A percentile compares a stretch with the other conserved stretches of the same genome.
Evolutionary conservation across 2,888 invertebrate genomes (phyloP).

Genomic region (Scotopteryx bipunctaria): DNA sequence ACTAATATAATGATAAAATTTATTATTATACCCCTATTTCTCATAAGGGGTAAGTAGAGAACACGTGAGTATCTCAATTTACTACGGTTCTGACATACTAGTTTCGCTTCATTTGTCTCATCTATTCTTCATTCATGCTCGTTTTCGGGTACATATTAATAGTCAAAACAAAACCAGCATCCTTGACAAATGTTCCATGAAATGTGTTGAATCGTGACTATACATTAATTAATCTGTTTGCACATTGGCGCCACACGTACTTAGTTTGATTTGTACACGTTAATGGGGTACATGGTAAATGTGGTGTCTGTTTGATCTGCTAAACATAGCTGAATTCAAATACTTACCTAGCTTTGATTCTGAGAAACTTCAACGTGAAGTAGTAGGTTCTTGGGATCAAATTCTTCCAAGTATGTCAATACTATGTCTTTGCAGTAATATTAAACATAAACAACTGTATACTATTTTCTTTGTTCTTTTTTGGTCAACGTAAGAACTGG

Average conservation of each 20-base stretch:
- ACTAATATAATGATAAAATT: no score
- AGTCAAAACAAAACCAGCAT: conserved; percentile 30
- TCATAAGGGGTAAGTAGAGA: no score
- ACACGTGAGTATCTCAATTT: no score
- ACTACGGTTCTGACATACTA: no score
- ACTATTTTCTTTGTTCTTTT: not conserved
- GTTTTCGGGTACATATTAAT: no score
- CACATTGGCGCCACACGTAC: conserved; percentile 71
- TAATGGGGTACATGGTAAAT: conserved; percentile 52
- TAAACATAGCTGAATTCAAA: conserved; percentile 11
- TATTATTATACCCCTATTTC: no score
- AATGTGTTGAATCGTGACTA: conserved; percentile 70
- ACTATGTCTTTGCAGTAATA: not conserved
- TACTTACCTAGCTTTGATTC: conserved; percentile 8
- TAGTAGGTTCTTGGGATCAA: not conserved
- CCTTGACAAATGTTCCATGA: conserved; percentile 44
- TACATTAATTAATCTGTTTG: conserved; percentile 73
- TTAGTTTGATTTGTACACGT: conserved; percentile 65
- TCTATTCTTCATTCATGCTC: no score
- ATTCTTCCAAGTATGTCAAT: not conserved
- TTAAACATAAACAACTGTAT: not conserved
- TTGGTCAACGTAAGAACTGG: no score
- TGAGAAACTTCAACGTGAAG: conserved; percentile 3
- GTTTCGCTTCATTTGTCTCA: no score
- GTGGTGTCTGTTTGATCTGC: conserved; percentile 33